Conservation (phyloP, 2,888 invertebrate genomes). For the Cephonodes hylas region DNA sequence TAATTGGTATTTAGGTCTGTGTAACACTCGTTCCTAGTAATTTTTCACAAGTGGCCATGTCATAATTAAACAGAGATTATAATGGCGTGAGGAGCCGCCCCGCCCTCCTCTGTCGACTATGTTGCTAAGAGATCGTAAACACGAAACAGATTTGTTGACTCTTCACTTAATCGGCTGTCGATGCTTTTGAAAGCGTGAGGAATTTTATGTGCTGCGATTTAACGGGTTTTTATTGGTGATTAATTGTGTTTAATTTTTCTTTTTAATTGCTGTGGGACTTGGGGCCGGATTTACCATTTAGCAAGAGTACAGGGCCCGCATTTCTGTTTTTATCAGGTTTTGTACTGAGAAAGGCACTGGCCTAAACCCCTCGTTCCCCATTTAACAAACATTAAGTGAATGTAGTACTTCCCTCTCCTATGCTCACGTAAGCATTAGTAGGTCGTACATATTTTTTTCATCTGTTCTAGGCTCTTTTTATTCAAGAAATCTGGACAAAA, state of each 20-base stretch:
- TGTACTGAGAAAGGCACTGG: too few species aligned
- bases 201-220: neutral
- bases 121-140: neutral
- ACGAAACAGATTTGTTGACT: neutral
- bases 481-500: too few species aligned
- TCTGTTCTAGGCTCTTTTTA: too few species aligned
- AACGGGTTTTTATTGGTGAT: neutral
- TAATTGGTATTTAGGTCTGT: slow-evolving; percentile 14
- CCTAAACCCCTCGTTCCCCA: too few species aligned
- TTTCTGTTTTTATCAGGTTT: too few species aligned
- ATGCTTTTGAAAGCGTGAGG: neutral
- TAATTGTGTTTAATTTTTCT: neutral
- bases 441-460: too few species aligned
- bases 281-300: too few species aligned
- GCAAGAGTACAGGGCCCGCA: too few species aligned
- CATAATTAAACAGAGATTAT: slow-evolving; percentile 13
- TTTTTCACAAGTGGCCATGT: slow-evolving; percentile 6
- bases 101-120: slow-evolving; percentile 9
- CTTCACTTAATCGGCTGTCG: neutral
- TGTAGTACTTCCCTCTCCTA: too few species aligned
- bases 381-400: too few species aligned
- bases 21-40: slow-evolving; percentile 17
- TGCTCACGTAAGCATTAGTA: too few species aligned
- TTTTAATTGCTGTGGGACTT: too few species aligned
- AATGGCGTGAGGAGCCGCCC: slow-evolving; percentile 14